Conservation (phyloP, 2,113 vertebrate species). For the Mormyrus lacerda region DNA sequence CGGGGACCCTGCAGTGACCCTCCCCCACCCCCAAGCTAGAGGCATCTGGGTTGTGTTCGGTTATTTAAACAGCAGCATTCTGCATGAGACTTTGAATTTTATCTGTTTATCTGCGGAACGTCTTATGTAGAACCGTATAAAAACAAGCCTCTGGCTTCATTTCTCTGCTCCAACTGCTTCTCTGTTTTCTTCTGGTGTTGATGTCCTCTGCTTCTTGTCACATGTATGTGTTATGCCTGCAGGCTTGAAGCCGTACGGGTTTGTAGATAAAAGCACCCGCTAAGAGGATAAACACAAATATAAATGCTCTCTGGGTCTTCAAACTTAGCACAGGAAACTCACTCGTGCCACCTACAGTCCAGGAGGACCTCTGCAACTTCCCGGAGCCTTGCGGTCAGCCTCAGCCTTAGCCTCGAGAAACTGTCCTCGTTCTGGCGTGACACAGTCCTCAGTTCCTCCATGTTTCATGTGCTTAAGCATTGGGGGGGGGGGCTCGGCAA, state of each 20-base stretch:
- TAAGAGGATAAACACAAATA: background rate
- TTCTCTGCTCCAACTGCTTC: background rate
- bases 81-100: background rate
- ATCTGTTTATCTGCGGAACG: background rate
- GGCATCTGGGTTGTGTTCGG: background rate
- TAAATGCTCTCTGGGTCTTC: background rate
- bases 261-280: background rate
- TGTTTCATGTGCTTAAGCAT: constrained; percentile 26
- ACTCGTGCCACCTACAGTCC: background rate
- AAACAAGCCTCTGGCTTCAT: background rate
- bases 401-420: background rate
- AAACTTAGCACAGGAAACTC: background rate
- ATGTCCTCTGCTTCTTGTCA: background rate
- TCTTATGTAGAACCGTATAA: background rate
- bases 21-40: background rate
- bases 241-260: background rate
- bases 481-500: constrained; percentile 18
- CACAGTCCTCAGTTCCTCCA: background rate
- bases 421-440: background rate
- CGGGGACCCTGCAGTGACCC: background rate
- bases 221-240: background rate
- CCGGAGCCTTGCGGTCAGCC: background rate
- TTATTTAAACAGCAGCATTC: background rate
- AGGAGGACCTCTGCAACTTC: background rate
- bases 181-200: background rate